A percentile compares a stretch with the other conserved stretches of the same genome.
Conservation (phyloP, 2,113 vertebrate species). For the Dicaeum eximium region DNA sequence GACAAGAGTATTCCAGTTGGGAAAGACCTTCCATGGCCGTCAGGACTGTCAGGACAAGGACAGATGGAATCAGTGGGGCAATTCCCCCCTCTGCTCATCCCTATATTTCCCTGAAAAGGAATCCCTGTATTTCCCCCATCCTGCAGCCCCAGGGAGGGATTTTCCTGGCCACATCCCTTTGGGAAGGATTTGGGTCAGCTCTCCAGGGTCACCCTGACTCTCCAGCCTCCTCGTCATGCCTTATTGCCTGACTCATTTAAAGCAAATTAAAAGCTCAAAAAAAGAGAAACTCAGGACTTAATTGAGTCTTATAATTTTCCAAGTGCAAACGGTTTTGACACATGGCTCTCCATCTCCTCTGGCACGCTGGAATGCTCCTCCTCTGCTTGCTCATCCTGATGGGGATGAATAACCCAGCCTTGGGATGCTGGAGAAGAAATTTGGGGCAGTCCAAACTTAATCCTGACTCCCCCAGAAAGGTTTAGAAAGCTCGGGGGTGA, state of each 20-base stretch:
- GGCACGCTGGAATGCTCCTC: not conserved
- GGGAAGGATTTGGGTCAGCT: not conserved
- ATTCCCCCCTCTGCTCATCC: not conserved
- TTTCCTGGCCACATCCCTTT: not conserved
- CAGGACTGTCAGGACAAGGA: not conserved
- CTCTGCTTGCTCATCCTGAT: not conserved
- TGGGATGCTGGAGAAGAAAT: not conserved
- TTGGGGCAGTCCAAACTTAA: not conserved
- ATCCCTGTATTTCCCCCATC: not conserved
- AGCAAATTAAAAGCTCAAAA: not conserved
- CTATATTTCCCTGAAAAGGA: not conserved
- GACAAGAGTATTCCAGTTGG: not conserved
- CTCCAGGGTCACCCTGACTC: not conserved
- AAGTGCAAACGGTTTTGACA: not conserved
- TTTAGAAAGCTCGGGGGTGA: not conserved
- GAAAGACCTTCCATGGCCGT: not conserved
- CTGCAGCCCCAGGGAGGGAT: not conserved
- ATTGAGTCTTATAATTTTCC: slow-evolving; percentile 30
- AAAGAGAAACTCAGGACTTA: not conserved
- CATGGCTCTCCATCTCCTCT: not conserved
- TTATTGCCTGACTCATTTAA: slow-evolving; percentile 19
- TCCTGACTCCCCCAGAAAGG: not conserved
- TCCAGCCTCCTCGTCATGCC: not conserved
- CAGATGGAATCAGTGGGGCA: not conserved
- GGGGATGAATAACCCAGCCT: not conserved